phyloP scores from a whole-genome alignment of 2,888 invertebrate species.

The Drosophila ustulata region DNA sequence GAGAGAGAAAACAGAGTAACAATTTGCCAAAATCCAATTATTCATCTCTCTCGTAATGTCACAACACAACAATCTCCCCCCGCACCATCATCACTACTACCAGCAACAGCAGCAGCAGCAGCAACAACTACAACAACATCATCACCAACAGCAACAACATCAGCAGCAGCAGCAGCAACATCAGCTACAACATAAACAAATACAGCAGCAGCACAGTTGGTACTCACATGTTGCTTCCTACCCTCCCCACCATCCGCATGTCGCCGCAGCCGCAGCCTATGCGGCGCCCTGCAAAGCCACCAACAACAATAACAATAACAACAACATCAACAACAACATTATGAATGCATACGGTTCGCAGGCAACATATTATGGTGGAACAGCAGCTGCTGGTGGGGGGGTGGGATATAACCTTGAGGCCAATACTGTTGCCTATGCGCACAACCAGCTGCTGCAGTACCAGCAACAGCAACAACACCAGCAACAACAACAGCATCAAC shows the following conservation, averaged over 20 bases:
- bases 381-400: slow-evolving; percentile 34
- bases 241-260: slow-evolving; percentile 58
- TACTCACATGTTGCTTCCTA: slow-evolving; percentile 82
- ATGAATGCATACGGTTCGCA: slow-evolving; percentile 63
- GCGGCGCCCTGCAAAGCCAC: slow-evolving; percentile 52
- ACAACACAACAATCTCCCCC: slow-evolving; percentile 63
- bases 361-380: slow-evolving; percentile 57
- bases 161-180: slow-evolving; percentile 51
- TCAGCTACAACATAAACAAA: slow-evolving; percentile 56
- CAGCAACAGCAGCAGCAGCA: slow-evolving; percentile 47
- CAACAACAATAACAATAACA: slow-evolving; percentile 38
- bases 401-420: slow-evolving; percentile 77
- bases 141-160: slow-evolving; percentile 40
- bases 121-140: slow-evolving; percentile 40
- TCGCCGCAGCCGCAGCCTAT: slow-evolving; percentile 53
- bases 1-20: slow-evolving; percentile 44
- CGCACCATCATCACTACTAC: slow-evolving; percentile 54
- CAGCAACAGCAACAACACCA: slow-evolving; percentile 65
- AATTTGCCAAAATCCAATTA: slow-evolving; percentile 47
- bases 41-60: slow-evolving; percentile 68
- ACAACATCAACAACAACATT: slow-evolving; percentile 53
- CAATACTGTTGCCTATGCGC: slow-evolving; percentile 73
- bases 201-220: slow-evolving; percentile 58
- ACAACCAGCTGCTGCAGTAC: slow-evolving; percentile 78
- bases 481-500: slow-evolving; percentile 37